Evolutionary conservation across 2,113 vertebrate species (phyloP).

Genomic region (Cercocebus atys): DNA sequence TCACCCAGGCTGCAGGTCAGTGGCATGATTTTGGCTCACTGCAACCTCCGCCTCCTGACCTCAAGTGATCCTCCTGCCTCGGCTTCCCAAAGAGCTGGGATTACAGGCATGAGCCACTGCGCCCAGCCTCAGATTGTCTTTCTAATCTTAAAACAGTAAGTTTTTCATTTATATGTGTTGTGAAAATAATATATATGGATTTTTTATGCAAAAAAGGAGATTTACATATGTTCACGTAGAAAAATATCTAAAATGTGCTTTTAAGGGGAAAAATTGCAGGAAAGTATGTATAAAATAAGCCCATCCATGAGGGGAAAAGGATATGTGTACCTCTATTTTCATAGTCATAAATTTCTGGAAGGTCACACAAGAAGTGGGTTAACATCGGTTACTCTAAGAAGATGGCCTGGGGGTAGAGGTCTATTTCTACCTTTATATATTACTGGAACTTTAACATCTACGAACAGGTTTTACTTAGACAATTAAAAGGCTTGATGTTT

Average conservation of each 20-base stretch:
- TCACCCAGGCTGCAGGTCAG: no score
- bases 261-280: not conserved
- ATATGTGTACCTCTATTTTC: not conserved
- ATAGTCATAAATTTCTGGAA: not conserved
- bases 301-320: not conserved
- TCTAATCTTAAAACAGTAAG: not conserved
- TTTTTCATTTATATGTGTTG: constrained; percentile 5
- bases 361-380: not conserved
- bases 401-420: not conserved
- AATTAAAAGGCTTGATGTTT: not conserved
- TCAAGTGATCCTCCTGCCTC: no score
- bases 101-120: no score
- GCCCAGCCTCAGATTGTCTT: not conserved
- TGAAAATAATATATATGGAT: not conserved
- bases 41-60: no score
- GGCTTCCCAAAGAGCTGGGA: no score
- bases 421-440: not conserved
- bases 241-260: not conserved
- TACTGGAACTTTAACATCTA: not conserved
- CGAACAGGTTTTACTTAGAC: not conserved
- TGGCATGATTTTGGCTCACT: no score
- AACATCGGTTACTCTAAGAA: not conserved
- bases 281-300: not conserved
- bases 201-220: constrained; percentile 32
- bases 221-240: not conserved